phyloP scores from a whole-genome alignment of 1,140 invertebrate genomes.

The Littorina saxatilis region DNA sequence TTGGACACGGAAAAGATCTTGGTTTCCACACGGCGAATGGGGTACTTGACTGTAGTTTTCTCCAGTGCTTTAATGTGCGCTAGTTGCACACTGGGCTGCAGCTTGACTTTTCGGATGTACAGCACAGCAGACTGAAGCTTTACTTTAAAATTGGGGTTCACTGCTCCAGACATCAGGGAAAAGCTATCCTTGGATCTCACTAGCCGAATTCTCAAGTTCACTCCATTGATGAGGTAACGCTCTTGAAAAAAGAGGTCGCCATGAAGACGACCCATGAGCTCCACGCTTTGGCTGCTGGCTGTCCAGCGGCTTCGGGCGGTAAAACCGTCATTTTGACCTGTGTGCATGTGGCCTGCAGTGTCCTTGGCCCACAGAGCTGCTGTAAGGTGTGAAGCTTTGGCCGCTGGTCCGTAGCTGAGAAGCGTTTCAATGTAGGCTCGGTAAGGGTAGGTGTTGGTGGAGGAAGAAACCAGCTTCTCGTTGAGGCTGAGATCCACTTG shows the following conservation, averaged over 20 bases:
- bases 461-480: too few relatives aligned
- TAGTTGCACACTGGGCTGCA: conserved; percentile 2
- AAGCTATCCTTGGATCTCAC: background rate
- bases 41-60: conserved; percentile 14
- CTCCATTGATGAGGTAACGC: background rate
- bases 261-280: conserved; percentile 24
- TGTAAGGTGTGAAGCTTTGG: background rate
- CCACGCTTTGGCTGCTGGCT: conserved; percentile 9
- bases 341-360: background rate
- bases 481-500: conserved; percentile 12
- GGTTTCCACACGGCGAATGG: background rate
- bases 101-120: conserved; percentile 30
- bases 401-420: background rate
- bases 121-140: conserved; percentile 2
- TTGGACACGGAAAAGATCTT: conserved; percentile 7
- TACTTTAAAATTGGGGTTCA: background rate
- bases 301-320: too few relatives aligned
- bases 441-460: background rate
- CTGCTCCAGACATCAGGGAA: background rate
- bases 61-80: conserved; percentile 20
- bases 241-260: conserved; percentile 12
- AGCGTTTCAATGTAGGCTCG: background rate
- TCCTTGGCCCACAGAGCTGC: background rate
- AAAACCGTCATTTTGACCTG: background rate
- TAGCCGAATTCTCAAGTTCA: conserved; percentile 18